A percentile compares a stretch with the other conserved stretches of the same genome.
Evolutionary conservation across 2,113 vertebrate genomes (phyloP).

Genomic region (Camelus dromedarius): DNA sequence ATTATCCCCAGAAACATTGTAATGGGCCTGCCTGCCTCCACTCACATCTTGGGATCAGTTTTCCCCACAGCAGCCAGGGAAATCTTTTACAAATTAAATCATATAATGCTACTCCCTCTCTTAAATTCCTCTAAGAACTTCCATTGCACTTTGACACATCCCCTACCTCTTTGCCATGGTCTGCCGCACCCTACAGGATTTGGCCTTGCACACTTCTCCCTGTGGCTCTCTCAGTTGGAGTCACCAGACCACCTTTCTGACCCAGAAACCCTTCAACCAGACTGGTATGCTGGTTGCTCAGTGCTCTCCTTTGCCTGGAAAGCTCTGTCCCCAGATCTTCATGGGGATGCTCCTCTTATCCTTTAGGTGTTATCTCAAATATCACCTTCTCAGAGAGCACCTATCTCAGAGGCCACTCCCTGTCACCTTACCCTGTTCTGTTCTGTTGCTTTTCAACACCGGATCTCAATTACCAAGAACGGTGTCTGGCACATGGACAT

Average conservation of each 20-base stretch:
- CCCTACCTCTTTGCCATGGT: background rate
- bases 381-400: background rate
- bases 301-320: background rate
- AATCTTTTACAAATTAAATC: background rate
- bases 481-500: background rate
- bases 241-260: background rate
- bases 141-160: background rate
- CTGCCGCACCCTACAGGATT: background rate
- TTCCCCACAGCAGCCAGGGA: background rate
- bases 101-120: background rate
- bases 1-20: background rate
- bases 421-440: background rate
- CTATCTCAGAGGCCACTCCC: background rate
- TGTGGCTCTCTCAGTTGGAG: background rate
- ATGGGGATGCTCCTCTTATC: background rate
- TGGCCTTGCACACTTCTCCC: background rate
- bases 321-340: background rate
- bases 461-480: background rate
- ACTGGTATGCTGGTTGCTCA: background rate
- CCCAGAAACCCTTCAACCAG: background rate
- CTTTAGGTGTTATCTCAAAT: background rate
- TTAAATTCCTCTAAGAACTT: background rate
- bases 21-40: background rate
- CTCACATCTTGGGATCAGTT: background rate
- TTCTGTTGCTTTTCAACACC: background rate